These are phyloP conservation scores for Pteruthius melanotis DNA, from an alignment of 2,113 vertebrate genomes.

Conservation along the genomic window DNA sequence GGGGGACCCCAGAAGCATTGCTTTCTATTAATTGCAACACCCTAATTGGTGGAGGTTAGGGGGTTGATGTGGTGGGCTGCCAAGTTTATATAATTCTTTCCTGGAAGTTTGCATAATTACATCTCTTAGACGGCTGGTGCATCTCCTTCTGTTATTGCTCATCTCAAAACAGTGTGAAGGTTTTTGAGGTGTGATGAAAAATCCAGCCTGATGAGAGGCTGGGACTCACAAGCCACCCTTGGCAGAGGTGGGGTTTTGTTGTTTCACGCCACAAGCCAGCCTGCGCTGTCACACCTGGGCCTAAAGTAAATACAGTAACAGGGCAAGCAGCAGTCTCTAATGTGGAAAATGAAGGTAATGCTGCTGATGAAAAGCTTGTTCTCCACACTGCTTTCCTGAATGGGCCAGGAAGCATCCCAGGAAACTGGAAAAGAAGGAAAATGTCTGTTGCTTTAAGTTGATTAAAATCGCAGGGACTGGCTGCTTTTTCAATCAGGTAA, in stretches of 20 bases:
- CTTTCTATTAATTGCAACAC: neutral
- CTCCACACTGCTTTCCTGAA: neutral
- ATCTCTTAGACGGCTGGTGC: neutral
- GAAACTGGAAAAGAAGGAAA: constrained; percentile 18
- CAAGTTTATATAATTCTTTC: neutral
- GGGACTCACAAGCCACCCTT: neutral
- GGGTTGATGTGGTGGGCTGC: neutral
- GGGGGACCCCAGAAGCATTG: neutral
- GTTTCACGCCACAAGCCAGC: neutral
- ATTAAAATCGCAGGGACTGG: neutral
- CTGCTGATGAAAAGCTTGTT: neutral
- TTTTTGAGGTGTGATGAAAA: neutral
- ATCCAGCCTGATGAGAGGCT: neutral
- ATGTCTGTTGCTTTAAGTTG: neutral
- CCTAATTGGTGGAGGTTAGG: neutral
- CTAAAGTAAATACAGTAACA: neutral
- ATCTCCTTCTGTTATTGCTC: neutral
- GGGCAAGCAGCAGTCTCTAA: neutral
- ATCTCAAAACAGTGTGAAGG: neutral
- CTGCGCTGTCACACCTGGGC: neutral
- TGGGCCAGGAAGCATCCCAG: constrained; percentile 14
- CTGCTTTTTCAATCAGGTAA: constrained; percentile 45
- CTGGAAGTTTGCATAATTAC: neutral
- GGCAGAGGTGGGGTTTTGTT: neutral
- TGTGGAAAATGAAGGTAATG: neutral